Evolutionary conservation across 2,888 invertebrate species (phyloP), one percentile per base, ranked within the genome.

Genomic region (Alloplasta piceator): DNA sequence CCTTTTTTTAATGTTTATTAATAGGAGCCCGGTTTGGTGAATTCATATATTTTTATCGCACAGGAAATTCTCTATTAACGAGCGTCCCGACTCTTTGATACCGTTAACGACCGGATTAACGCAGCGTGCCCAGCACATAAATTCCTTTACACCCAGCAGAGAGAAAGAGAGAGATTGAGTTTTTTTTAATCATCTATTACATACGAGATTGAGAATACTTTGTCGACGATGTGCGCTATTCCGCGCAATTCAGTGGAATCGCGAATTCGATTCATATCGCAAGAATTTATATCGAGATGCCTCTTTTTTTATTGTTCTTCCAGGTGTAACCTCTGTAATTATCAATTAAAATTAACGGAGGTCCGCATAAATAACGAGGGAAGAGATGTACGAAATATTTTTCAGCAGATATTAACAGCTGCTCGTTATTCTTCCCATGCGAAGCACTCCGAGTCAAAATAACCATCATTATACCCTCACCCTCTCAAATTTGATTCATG

Each of bases 41-140:
- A 52, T n/a, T 43, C 7, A 43, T 41, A 55, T 73, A 48, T 56
- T 56, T 58, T 66, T 46, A 52, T 12, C 61, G 39, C 39, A 10
- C 67, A 50, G 67, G 66, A 75, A 60, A 63, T 70, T 63, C 41
- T 55, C 56, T 63, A 74, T 74, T 78, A 78, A 79, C 38, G 72
- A 55, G 41, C 66, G 72, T 78, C 73, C 38, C 43, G 41, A 12
- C n/a, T 64, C 52, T 41, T 71, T 12, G 74, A 74, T 81, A 78
- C 81, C 81, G 81, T 81, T 81, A 81, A 81, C 63, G 73, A 73
- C 64, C 70, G 70, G 78, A 78, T 81, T 81, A 78, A 81, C 74
- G 74, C 73, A 60, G 64, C 81, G 80, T 77, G 46, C 38, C 80
- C 63, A 72, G 46, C 68, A 14, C 64, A 52, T 68, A 73, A 73